A percentile compares a stretch with the other conserved stretches of the same genome.
phyloP scores from a whole-genome alignment of 2,797 vertebrate species.

The Leuciscus waleckii region DNA sequence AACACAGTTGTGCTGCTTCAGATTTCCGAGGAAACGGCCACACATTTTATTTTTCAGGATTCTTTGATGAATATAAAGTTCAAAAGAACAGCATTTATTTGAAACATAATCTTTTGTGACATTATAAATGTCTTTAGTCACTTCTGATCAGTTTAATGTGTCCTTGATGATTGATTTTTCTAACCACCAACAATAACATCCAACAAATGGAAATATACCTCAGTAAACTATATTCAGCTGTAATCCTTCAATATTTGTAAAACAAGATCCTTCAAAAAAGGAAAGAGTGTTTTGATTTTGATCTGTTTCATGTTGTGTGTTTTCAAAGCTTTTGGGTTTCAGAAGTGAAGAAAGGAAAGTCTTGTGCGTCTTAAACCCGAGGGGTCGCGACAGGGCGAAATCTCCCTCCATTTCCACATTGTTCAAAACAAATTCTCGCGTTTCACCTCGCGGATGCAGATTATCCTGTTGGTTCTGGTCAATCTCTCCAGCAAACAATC shows the following conservation, averaged over 20 bases:
- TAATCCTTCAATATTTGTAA: background rate
- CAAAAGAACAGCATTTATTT: too few relatives aligned
- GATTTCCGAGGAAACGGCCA: too few relatives aligned
- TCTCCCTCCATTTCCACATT: conserved; percentile 41
- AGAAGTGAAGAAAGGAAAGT: background rate
- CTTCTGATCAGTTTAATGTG: background rate
- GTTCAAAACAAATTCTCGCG: conserved; percentile 39
- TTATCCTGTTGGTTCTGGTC: conserved; percentile 60
- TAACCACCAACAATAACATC: too few relatives aligned
- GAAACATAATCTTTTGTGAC: too few relatives aligned
- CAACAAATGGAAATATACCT: too few relatives aligned
- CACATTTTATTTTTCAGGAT: too few relatives aligned
- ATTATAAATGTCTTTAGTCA: too few relatives aligned
- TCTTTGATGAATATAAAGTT: too few relatives aligned
- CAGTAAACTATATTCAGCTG: background rate
- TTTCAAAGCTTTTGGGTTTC: background rate
- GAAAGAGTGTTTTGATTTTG: background rate
- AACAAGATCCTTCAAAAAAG: background rate
- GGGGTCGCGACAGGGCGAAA: conserved; percentile 15
- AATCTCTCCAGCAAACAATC: conserved; percentile 55
- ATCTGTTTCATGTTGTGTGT: background rate
- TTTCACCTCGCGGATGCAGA: conserved; percentile 41
- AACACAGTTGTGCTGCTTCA: too few relatives aligned
- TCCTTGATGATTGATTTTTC: too few relatives aligned
- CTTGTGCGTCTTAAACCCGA: conserved; percentile 4